phyloP scores from a whole-genome alignment of 2,888 invertebrate species.

The Oconnorella tubifera region DNA sequence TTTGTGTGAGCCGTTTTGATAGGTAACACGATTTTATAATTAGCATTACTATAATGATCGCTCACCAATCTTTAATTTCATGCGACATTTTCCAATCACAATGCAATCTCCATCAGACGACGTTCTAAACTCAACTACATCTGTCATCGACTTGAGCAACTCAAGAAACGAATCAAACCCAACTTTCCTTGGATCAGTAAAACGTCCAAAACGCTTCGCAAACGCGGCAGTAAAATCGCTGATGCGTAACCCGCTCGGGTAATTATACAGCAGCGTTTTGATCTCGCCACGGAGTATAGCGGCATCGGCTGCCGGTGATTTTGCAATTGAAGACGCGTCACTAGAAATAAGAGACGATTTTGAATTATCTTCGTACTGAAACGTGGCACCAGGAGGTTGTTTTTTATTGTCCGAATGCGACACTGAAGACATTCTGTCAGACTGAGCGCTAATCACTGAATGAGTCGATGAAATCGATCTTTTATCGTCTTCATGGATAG shows the following conservation, averaged over 20 bases:
- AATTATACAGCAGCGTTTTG: background rate
- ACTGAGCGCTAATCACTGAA: no score
- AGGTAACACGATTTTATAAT: no score
- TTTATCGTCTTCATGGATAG: no score
- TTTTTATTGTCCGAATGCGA: no score
- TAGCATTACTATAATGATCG: no score
- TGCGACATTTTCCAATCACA: background rate
- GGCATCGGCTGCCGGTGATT: background rate
- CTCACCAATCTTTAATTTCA: background rate
- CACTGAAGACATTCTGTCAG: no score
- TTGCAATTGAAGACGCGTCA: no score
- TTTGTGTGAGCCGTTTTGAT: no score
- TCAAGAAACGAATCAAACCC: background rate
- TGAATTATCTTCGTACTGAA: no score
- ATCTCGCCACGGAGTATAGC: background rate
- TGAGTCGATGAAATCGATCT: no score
- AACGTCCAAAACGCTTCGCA: conserved; percentile 1
- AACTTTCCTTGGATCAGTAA: background rate
- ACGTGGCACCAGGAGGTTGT: no score
- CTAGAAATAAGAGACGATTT: no score
- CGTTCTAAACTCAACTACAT: background rate
- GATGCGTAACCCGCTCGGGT: background rate
- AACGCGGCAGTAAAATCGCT: background rate
- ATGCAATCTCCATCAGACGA: background rate
- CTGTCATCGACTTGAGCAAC: conserved; percentile 1